These are phyloP conservation scores for Tachina grossa DNA, from an alignment of 2,888 invertebrate genomes.

Conservation along the genomic window DNA sequence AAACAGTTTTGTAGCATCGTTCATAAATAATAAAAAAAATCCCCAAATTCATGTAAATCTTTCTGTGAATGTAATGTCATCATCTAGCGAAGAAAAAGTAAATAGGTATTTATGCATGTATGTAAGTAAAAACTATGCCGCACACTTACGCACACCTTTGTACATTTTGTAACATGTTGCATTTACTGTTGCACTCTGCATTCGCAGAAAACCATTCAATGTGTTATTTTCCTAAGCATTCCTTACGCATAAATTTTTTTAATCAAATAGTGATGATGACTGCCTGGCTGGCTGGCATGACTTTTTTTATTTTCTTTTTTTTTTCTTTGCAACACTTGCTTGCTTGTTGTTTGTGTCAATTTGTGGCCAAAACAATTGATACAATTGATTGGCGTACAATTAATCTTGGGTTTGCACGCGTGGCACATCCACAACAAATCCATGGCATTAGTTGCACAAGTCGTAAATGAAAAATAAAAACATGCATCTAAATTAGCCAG, in stretches of 20 bases:
- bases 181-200: slow-evolving; percentile 9
- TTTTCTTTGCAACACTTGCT: background rate
- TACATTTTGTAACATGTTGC: slow-evolving; percentile 33
- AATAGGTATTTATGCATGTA: too few species aligned
- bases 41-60: slow-evolving; percentile 49
- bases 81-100: slow-evolving; percentile 20
- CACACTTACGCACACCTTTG: background rate
- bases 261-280: slow-evolving; percentile 18
- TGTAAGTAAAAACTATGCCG: background rate
- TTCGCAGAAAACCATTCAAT: background rate
- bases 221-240: background rate
- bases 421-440: slow-evolving; percentile 38
- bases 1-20: slow-evolving; percentile 53
- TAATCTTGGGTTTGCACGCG: slow-evolving; percentile 54
- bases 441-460: slow-evolving; percentile 13
- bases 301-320: too few species aligned
- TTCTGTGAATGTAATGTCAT: slow-evolving; percentile 59
- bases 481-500: slow-evolving; percentile 51
- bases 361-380: slow-evolving; percentile 53
- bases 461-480: slow-evolving; percentile 6
- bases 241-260: slow-evolving; percentile 46
- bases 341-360: slow-evolving; percentile 23
- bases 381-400: slow-evolving; percentile 63
- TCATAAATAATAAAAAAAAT: slow-evolving; percentile 52
- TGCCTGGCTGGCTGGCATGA: background rate